phyloP scores from a whole-genome alignment of 2,888 invertebrate species.

The Drosophila niveifrons region DNA sequence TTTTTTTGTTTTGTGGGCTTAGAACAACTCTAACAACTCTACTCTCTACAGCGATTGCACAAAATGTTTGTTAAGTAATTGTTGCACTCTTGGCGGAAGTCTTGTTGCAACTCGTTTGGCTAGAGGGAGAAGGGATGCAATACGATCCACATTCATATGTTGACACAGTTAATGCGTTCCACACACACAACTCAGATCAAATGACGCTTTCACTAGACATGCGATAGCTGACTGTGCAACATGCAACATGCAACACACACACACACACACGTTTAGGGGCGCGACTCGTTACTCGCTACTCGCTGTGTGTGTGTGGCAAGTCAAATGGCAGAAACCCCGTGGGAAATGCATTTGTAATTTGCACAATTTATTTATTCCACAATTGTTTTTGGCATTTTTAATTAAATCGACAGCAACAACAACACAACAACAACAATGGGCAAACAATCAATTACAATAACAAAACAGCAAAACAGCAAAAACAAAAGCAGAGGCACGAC shows the following conservation, averaged over 20 bases:
- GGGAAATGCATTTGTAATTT: constrained; percentile 57
- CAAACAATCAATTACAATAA: constrained; percentile 27
- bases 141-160: constrained; percentile 38
- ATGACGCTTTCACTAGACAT: constrained; percentile 58
- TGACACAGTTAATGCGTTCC: constrained; percentile 50
- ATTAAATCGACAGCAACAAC: constrained; percentile 61
- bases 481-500: constrained; percentile 20
- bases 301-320: constrained; percentile 44
- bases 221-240: constrained; percentile 40
- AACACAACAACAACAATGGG: constrained; percentile 26
- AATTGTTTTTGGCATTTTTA: constrained; percentile 61
- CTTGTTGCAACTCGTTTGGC: constrained; percentile 1
- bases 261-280: constrained; percentile 25
- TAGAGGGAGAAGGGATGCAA: constrained; percentile 10
- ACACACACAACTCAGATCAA: constrained; percentile 33
- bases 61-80: constrained; percentile 29
- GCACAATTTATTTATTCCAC: constrained; percentile 45
- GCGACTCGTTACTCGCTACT: no score
- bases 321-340: constrained; percentile 73
- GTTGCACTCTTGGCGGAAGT: constrained; percentile 35
- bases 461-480: constrained; percentile 14
- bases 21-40: constrained; percentile 7
- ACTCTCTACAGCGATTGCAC: neutral
- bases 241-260: constrained; percentile 22
- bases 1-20: constrained; percentile 21